Evolutionary conservation across 2,888 invertebrate genomes (phyloP).

Genomic region (Trilocha varians): DNA sequence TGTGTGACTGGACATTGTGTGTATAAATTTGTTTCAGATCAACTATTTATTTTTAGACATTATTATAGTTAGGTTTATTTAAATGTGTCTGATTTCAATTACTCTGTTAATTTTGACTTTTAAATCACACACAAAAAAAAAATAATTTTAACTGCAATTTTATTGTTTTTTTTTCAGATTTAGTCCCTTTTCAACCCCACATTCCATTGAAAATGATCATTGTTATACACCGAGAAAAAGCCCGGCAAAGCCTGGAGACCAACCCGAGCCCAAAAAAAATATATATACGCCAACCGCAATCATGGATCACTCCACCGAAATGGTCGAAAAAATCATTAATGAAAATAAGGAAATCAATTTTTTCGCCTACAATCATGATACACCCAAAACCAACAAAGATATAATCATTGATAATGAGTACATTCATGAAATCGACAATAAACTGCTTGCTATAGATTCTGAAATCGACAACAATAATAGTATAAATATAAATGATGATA

Average conservation of each 20-base stretch:
- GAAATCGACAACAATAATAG: neutral
- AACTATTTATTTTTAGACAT: too few relatives aligned
- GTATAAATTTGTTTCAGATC: too few relatives aligned
- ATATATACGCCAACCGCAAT: too few relatives aligned
- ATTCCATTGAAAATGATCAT: conserved; percentile 29
- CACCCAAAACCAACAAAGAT: conserved; percentile 4
- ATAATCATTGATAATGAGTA: conserved; percentile 4
- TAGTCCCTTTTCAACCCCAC: conserved; percentile 49
- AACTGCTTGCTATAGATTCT: neutral
- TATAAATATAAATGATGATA: neutral
- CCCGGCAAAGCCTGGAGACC: conserved; percentile 13
- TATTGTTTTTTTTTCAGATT: conserved; percentile 26
- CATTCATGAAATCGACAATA: neutral
- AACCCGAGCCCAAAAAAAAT: too few relatives aligned
- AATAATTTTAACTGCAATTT: too few relatives aligned
- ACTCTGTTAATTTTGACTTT: too few relatives aligned
- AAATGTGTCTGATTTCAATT: too few relatives aligned
- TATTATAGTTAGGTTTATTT: too few relatives aligned
- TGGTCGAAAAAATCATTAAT: conserved; percentile 4
- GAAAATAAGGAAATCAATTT: conserved; percentile 10
- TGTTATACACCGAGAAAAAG: conserved; percentile 32
- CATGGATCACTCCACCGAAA: too few relatives aligned
- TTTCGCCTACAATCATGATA: conserved; percentile 5
- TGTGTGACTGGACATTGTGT: too few relatives aligned
- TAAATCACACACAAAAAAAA: neutral